A percentile compares a stretch with the other conserved stretches of the same genome.
phyloP scores from a whole-genome alignment of 2,888 invertebrate genomes.

The Chrysina gloriosa region DNA sequence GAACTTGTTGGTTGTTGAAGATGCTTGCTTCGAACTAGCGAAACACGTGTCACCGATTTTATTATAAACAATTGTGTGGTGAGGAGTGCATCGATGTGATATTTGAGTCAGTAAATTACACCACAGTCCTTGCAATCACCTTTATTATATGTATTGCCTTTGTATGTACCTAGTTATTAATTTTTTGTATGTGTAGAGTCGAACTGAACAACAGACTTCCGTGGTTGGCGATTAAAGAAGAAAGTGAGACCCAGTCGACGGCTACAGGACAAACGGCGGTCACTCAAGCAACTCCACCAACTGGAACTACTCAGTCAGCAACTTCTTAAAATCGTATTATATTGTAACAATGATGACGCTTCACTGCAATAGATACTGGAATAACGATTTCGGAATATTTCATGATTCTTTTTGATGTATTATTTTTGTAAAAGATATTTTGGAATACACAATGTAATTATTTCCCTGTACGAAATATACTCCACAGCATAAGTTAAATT shows the following conservation, averaged over 20 bases:
- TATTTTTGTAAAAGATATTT: constrained; percentile 4
- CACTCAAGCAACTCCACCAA: background rate
- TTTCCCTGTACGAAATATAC: constrained; percentile 13
- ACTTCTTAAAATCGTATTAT: background rate
- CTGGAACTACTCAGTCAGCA: background rate
- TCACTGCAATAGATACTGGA: constrained; percentile 1
- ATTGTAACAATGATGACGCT: constrained; percentile 5
- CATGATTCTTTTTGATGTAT: background rate
- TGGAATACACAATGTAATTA: constrained; percentile 15
- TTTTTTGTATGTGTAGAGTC: constrained; percentile 71
- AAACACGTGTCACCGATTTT: too few species aligned
- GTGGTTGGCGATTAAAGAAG: constrained; percentile 79
- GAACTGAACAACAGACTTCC: constrained; percentile 85
- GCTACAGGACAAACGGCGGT: constrained; percentile 66
- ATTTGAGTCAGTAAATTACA: too few species aligned
- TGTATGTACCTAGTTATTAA: too few species aligned
- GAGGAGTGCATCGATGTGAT: too few species aligned
- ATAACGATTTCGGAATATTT: constrained; percentile 18
- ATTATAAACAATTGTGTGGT: too few species aligned
- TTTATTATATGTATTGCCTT: too few species aligned
- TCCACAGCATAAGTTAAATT: background rate
- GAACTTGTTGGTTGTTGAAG: too few species aligned
- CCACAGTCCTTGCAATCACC: too few species aligned
- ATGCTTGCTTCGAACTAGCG: too few species aligned
- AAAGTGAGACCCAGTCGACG: constrained; percentile 70